A percentile compares a stretch with the other conserved stretches of the same genome.
These are phyloP conservation scores for Caenorhabditis doughertyi DNA, from an alignment of 2,888 invertebrate species.

Conservation along the genomic window DNA sequence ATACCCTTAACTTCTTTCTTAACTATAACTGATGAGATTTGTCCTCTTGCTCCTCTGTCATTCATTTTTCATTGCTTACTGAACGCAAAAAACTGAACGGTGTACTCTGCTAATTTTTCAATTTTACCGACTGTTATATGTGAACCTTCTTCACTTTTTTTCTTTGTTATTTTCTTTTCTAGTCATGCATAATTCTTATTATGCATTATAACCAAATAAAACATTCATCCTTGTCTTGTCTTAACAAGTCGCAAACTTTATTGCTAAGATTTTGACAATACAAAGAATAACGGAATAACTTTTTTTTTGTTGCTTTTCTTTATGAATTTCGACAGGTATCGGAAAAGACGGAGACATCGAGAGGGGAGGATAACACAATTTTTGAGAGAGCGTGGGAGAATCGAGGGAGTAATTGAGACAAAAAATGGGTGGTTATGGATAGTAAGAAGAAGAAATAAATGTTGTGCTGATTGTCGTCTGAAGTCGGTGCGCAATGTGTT, in stretches of 20 bases:
- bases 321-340: not conserved
- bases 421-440: not conserved
- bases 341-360: not conserved
- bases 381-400: not conserved
- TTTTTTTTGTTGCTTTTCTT: conserved; percentile 31
- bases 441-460: conserved; percentile 2
- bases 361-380: conserved; percentile 9
- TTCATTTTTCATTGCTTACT: conserved; percentile 19
- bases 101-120: conserved; percentile 35
- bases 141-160: conserved; percentile 7
- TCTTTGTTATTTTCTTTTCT: conserved; percentile 2
- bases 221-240: not conserved
- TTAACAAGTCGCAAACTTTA: conserved; percentile 68
- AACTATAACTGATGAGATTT: conserved; percentile 44
- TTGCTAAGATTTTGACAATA: conserved; percentile 63
- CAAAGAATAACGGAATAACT: conserved; percentile 37
- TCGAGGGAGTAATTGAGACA: not conserved
- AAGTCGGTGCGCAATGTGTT: conserved; percentile 32
- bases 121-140: conserved; percentile 18
- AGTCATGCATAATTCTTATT: conserved; percentile 40
- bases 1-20: conserved; percentile 1
- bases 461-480: conserved; percentile 56
- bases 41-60: not conserved
- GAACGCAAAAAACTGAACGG: conserved; percentile 53
- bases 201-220: conserved; percentile 11